phyloP scores from a whole-genome alignment of 1,140 invertebrate genomes.

The Brachionus calyciflorus region DNA sequence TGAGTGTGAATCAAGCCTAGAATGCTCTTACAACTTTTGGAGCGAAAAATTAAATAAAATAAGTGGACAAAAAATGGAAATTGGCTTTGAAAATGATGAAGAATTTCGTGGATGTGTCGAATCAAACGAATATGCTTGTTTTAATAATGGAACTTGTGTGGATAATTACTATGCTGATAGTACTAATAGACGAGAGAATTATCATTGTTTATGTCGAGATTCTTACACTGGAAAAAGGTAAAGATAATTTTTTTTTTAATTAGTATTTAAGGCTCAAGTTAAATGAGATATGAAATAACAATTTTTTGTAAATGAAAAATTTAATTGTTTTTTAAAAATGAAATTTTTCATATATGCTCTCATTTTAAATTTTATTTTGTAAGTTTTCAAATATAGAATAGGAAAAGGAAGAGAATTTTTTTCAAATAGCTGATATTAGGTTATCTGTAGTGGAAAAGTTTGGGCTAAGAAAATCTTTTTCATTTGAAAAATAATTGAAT shows the following conservation, averaged over 20 bases:
- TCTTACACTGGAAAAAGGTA: slow-evolving; percentile 29
- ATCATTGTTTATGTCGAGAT: not conserved
- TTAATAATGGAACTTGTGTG: slow-evolving; percentile 44
- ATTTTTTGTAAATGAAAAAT: not conserved
- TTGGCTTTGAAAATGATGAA: not conserved
- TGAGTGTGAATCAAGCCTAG: not conserved
- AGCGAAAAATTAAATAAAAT: not conserved
- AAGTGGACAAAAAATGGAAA: not conserved
- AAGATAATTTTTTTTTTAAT: slow-evolving; percentile 4
- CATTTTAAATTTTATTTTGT: not conserved
- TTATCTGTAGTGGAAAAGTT: too few species aligned
- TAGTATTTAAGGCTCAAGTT: not conserved
- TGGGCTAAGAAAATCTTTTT: too few species aligned
- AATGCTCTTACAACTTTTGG: slow-evolving; percentile 32
- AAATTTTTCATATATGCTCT: too few species aligned
- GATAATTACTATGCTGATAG: slow-evolving; percentile 20
- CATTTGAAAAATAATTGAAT: too few species aligned
- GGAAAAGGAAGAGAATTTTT: too few species aligned
- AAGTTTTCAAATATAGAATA: too few species aligned
- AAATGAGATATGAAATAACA: too few species aligned
- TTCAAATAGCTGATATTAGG: too few species aligned
- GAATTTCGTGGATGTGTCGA: slow-evolving; percentile 29
- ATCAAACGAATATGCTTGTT: slow-evolving; percentile 36
- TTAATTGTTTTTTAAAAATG: too few species aligned
- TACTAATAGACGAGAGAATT: not conserved